These are phyloP conservation scores for Cavia aperea DNA, from an alignment of 2,113 vertebrate genomes.

Conservation along the genomic window DNA sequence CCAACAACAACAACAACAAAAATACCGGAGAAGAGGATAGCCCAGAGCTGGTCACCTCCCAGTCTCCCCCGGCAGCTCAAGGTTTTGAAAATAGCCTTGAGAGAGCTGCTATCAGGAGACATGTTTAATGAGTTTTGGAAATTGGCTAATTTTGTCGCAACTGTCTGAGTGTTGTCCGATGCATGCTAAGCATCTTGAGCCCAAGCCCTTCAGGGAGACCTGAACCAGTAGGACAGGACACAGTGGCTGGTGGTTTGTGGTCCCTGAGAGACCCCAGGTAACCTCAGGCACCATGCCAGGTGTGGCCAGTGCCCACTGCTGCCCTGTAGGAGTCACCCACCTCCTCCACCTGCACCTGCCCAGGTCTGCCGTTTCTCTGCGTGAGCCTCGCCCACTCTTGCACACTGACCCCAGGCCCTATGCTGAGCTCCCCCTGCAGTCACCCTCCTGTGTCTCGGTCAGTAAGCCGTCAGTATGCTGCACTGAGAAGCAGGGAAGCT, in stretches of 20 bases:
- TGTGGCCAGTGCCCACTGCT: not conserved
- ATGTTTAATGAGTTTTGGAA: constrained; percentile 67
- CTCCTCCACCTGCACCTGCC: no score
- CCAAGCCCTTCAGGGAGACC: not conserved
- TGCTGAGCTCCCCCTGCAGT: not conserved
- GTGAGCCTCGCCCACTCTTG: not conserved
- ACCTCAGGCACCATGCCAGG: not conserved
- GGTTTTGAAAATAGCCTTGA: constrained; percentile 53
- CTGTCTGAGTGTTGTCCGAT: constrained; percentile 29
- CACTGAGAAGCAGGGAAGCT: not conserved
- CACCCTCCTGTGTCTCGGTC: not conserved
- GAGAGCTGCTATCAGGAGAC: constrained; percentile 62
- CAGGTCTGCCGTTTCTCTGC: not conserved
- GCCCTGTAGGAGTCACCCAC: not conserved
- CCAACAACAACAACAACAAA: not conserved
- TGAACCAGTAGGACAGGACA: not conserved
- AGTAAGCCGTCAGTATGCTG: constrained; percentile 22
- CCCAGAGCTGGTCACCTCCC: not conserved
- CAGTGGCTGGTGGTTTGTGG: not conserved
- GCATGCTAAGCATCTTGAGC: constrained; percentile 61
- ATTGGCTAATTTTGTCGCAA: constrained; percentile 69
- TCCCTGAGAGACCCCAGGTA: not conserved
- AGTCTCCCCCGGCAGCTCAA: not conserved
- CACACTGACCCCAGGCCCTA: not conserved
- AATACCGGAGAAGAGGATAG: not conserved